Conservation (phyloP, 2,113 vertebrate species). For the Genyomyrus donnyi region DNA sequence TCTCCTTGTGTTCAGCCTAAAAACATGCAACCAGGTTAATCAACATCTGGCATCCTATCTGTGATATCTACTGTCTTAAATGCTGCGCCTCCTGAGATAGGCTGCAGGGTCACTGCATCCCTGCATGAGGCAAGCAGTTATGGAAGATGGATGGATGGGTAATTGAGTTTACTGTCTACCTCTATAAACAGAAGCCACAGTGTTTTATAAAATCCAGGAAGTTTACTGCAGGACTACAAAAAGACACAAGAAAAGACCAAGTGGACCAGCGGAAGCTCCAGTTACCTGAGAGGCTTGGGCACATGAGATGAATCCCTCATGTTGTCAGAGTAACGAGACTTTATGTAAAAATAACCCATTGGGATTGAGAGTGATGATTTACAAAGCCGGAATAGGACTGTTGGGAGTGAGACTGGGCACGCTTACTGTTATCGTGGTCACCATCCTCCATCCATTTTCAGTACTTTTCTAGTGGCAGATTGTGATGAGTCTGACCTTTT, state of each 20-base stretch:
- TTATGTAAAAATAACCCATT: conserved; percentile 33
- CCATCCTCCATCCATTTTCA: not conserved
- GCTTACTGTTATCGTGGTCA: not conserved
- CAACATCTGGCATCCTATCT: not conserved
- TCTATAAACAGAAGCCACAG: not conserved
- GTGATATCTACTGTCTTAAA: not conserved
- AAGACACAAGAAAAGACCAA: not conserved
- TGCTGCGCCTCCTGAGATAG: not conserved
- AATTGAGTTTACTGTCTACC: not conserved
- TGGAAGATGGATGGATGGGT: not conserved
- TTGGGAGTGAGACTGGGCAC: not conserved
- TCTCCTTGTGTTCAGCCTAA: not conserved
- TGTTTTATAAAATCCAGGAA: not conserved
- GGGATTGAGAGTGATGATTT: conserved; percentile 47
- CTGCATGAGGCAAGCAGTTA: not conserved
- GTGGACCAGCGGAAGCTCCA: not conserved
- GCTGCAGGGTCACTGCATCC: not conserved
- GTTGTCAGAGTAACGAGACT: conserved; percentile 52
- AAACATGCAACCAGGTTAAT: not conserved
- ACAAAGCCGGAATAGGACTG: not conserved
- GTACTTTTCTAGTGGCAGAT: not conserved
- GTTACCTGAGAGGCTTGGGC: not conserved
- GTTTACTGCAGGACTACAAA: not conserved
- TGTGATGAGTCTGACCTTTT: not conserved
- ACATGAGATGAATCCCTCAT: conserved; percentile 33